Conservation (phyloP, 2,888 invertebrate genomes). For the Papilio elwesi region DNA sequence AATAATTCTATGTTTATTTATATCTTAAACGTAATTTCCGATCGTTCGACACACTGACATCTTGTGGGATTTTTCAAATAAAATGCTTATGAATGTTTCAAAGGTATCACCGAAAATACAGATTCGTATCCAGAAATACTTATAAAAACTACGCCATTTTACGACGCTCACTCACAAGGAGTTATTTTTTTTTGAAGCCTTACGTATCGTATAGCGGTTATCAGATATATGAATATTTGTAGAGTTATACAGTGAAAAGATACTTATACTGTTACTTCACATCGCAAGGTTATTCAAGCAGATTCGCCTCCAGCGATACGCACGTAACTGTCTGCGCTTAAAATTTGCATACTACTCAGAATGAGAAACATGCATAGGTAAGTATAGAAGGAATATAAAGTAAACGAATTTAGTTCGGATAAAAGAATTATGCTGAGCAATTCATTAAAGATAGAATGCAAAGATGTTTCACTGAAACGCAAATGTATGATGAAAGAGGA, state of each 20-base stretch:
- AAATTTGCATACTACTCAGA: constrained; percentile 10
- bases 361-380: neutral
- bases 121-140: neutral
- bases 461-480: too few species aligned
- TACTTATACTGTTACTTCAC: constrained; percentile 10
- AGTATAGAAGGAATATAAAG: neutral
- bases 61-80: too few species aligned
- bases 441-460: too few species aligned
- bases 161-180: neutral
- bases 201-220: neutral
- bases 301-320: constrained; percentile 10
- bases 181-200: neutral
- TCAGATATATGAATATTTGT: constrained; percentile 9
- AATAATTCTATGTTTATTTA: too few species aligned
- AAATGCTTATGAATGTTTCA: neutral
- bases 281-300: constrained; percentile 7
- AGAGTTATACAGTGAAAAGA: neutral
- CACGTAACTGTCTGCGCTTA: constrained; percentile 19
- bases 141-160: neutral
- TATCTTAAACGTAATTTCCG: too few species aligned
- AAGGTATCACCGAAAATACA: neutral
- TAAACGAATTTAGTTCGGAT: too few species aligned
- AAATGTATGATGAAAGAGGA: too few species aligned
- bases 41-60: too few species aligned
- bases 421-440: too few species aligned